These are phyloP conservation scores for Macaca mulatta DNA, from an alignment of 2,113 vertebrate genomes.

Conservation along the genomic window DNA sequence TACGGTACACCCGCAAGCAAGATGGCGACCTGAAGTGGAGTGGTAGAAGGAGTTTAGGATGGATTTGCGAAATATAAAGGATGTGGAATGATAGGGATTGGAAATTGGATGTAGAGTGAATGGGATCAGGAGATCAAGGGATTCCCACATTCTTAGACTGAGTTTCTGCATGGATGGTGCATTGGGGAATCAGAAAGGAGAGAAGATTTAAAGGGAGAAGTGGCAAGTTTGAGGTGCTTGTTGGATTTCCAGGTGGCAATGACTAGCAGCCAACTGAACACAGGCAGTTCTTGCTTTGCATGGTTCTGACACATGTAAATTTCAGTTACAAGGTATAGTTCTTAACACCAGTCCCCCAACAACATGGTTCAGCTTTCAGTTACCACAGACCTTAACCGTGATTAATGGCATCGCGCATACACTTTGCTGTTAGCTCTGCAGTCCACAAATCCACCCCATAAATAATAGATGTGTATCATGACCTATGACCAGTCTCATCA, in stretches of 20 bases:
- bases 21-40: background rate
- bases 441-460: background rate
- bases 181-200: background rate
- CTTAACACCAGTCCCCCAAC: too few relatives aligned
- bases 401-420: background rate
- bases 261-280: background rate
- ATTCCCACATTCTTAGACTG: background rate
- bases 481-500: background rate
- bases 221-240: background rate
- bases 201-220: background rate
- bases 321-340: background rate
- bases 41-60: too few relatives aligned
- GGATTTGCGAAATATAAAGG: background rate
- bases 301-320: rapidly evolving
- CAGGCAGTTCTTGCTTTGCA: background rate
- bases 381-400: background rate
- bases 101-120: background rate
- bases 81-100: background rate
- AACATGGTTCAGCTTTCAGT: background rate
- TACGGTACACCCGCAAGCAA: rapidly evolving
- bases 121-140: background rate
- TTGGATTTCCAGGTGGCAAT: background rate
- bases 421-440: background rate
- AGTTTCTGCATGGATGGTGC: background rate
- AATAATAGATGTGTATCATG: background rate